Evolutionary conservation across 2,888 invertebrate species (phyloP), one percentile per base, ranked within the genome.

Genomic region (Agriopis aurantiaria): DNA sequence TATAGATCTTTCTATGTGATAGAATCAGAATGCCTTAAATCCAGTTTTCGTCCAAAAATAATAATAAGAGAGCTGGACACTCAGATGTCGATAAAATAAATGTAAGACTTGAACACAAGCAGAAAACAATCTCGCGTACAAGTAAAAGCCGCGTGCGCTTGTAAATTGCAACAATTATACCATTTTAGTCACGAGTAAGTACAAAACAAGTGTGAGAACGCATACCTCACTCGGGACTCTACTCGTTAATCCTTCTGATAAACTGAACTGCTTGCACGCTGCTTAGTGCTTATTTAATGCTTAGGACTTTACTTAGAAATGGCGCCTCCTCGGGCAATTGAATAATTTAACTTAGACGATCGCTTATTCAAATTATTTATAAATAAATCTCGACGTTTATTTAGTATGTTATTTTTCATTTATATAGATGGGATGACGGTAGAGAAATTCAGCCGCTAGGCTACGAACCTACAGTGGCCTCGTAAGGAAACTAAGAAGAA

Each of bases 231-330:
- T 45, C 23, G 61, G 62, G 17, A 52, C 53, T 65, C 53, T 65
- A 17, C 62, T 51, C 73, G 70, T 76, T 70, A 68, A 76, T 76
- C 73, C 62, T 70, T 11, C 62, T 71, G 76, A 76, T 76, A 74
- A 72, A 72, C 49, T 68, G 69, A 66, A 62, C 65, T 67, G 73
- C 70, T 40, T 53, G 71, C 48, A 2, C n/a, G 40, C 56, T n/a
- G 51, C 43, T 55, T 68, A 61, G 43, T 49, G 61, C 41, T 56
- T 68, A 58, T 57, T 56, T 64, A 64, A 53, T 49, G 46, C 52
- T 63, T 17, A 63, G 10, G 48, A 14, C 6, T 7, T 33, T 63
- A 53, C 62, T 68, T 62, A 63, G 62, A 67, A 61, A 58, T 51
- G 63, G 63, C 62, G 61, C 68, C 68, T 58, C 49, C 40, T 8